Percentiles rank a stretch among this genome's conserved stretches.
Conservation (phyloP, 1,140 invertebrate genomes). For the Eufriesea mexicana region DNA sequence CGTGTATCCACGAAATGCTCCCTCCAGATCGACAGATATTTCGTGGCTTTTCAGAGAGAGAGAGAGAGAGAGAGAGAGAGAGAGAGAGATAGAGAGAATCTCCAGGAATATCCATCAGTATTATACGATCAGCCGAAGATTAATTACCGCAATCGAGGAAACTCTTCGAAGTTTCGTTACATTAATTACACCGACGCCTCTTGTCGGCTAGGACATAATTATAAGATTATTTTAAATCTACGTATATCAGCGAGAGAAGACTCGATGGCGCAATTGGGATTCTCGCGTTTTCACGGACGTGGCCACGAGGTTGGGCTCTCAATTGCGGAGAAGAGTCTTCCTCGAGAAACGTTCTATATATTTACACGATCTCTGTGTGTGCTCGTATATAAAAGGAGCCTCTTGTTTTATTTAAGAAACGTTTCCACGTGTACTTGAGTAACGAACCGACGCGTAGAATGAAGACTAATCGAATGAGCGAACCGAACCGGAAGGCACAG, state of each 20-base stretch:
- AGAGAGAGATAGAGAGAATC: neutral
- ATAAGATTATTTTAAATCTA: neutral
- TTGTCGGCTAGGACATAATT: neutral
- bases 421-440: neutral
- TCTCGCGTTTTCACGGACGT: neutral
- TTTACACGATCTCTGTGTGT: slow-evolving; percentile 24
- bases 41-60: neutral
- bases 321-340: neutral
- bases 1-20: neutral
- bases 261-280: slow-evolving; percentile 4
- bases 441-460: slow-evolving; percentile 3
- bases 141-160: neutral
- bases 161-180: neutral
- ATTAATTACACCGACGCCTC: neutral
- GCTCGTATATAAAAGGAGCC: slow-evolving; percentile 14
- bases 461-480: neutral
- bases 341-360: neutral
- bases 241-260: neutral
- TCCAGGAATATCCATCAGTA: neutral
- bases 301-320: slow-evolving; percentile 19
- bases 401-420: neutral
- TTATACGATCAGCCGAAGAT: neutral
- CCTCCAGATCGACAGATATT: neutral
- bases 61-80: neutral
- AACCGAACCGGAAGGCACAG: neutral